These are phyloP conservation scores for Nibea albiflora DNA, from an alignment of 2,113 vertebrate genomes.

Conservation along the genomic window DNA sequence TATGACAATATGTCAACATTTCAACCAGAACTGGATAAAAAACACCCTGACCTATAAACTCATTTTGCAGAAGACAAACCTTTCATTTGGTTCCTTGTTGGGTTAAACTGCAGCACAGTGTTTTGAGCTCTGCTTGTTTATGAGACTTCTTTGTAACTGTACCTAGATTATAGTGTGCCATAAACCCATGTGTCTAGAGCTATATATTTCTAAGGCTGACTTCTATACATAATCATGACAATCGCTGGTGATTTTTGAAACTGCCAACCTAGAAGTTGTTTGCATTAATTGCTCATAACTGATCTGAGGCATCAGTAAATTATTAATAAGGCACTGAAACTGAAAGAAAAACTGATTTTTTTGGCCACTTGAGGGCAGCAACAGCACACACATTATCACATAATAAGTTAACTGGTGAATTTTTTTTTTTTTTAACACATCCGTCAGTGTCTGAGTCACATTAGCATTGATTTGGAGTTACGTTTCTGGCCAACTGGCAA, in stretches of 20 bases:
- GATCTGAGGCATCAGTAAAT: too few relatives aligned
- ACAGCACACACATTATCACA: background rate
- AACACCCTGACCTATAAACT: background rate
- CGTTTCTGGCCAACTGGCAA: background rate
- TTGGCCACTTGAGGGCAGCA: background rate
- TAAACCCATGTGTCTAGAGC: background rate
- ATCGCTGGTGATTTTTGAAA: background rate
- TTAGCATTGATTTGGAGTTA: background rate
- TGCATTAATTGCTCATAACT: too few relatives aligned
- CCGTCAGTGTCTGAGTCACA: background rate
- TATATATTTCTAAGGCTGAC: too few relatives aligned
- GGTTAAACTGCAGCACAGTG: background rate
- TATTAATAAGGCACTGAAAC: background rate
- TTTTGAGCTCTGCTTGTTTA: background rate
- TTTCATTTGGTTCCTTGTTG: background rate
- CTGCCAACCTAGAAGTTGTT: background rate
- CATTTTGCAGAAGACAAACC: background rate
- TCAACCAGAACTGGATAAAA: background rate
- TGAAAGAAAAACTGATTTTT: background rate
- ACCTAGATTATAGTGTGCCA: background rate
- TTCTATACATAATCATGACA: background rate
- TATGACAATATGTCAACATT: background rate
- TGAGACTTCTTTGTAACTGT: background rate
- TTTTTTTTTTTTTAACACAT: background rate
- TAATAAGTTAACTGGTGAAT: background rate